Conservation (phyloP, 2,113 vertebrate genomes). For the Colossoma macropomum region DNA sequence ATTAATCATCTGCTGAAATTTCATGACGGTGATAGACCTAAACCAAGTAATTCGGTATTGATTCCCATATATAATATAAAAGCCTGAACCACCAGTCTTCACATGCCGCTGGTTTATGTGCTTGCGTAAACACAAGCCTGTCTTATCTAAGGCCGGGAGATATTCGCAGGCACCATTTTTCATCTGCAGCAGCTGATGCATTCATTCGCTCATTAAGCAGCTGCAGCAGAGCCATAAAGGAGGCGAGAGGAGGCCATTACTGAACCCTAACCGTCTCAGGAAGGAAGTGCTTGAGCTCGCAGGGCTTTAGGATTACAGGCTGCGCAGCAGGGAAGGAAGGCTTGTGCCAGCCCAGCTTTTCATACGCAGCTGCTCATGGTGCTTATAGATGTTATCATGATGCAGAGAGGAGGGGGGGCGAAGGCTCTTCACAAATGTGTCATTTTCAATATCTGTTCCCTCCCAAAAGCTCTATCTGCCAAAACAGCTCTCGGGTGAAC, state of each 20-base stretch:
- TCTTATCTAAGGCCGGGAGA: conserved; percentile 2
- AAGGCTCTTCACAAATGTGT: neutral
- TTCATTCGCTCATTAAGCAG: conserved; percentile 70
- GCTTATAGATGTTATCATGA: conserved; percentile 35
- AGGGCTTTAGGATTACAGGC: conserved; percentile 64
- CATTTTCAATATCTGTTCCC: neutral
- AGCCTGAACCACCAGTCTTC: neutral
- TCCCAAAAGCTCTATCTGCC: conserved; percentile 6
- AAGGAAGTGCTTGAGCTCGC: conserved; percentile 72
- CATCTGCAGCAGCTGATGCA: conserved; percentile 63
- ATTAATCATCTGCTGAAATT: no score
- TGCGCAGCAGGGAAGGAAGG: conserved; percentile 53
- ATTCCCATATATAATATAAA: neutral
- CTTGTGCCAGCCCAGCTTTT: conserved; percentile 47
- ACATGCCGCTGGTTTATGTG: neutral
- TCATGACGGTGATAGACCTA: no score
- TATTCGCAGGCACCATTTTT: conserved; percentile 50
- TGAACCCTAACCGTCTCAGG: conserved; percentile 72
- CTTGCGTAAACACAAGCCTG: neutral
- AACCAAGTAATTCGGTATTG: neutral
- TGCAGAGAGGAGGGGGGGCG: conserved; percentile 26
- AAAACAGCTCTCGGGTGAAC: neutral
- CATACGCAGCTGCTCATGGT: conserved; percentile 53
- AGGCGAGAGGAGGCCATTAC: conserved; percentile 61
- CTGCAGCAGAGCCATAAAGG: conserved; percentile 61